Evolutionary conservation across 2,797 vertebrate genomes (phyloP).

Genomic region (Thunnus albacares): DNA sequence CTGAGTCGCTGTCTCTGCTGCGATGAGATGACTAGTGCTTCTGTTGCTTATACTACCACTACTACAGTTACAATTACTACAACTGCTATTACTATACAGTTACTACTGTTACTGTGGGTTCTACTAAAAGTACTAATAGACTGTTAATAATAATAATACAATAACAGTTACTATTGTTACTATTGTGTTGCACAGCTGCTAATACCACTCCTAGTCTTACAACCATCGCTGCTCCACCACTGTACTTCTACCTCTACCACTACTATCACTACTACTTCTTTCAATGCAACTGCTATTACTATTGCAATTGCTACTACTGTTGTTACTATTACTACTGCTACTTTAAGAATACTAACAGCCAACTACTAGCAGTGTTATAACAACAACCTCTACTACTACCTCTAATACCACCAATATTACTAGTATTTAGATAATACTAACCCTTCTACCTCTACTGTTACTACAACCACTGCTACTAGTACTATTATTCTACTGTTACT

Average conservation of each 20-base stretch:
- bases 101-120: background rate
- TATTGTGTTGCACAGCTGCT: background rate
- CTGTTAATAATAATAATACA: background rate
- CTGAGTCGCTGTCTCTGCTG: background rate
- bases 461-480: background rate
- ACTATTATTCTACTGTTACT: background rate
- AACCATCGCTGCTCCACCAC: background rate
- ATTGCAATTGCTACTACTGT: background rate
- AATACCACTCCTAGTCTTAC: background rate
- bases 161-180: background rate
- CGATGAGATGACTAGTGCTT: constrained; percentile 12
- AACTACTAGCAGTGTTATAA: background rate
- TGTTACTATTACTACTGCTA: background rate
- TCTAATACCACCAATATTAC: background rate
- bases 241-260: background rate
- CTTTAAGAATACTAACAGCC: background rate
- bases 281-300: background rate
- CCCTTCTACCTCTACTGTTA: background rate
- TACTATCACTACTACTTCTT: background rate
- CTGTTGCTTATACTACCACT: background rate
- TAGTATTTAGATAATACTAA: background rate
- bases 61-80: background rate
- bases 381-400: background rate
- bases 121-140: background rate
- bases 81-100: background rate